Evolutionary conservation across 23 tunicate species (phyloP), one percentile per base, ranked within the genome.

Genomic region (Trididemnum clinides): DNA sequence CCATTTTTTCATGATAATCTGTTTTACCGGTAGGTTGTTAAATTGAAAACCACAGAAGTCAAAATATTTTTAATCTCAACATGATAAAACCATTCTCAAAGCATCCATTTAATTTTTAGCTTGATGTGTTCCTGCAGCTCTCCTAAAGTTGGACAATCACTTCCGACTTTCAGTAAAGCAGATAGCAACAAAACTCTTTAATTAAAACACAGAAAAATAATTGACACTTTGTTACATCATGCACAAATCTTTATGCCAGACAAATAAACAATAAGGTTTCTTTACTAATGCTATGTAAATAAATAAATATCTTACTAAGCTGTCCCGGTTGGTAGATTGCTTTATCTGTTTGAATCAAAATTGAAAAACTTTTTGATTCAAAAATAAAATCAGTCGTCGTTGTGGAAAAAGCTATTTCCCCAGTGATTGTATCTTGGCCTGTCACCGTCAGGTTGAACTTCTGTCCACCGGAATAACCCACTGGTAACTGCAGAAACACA

Each of bases 281-380:
- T n/a, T n/a, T n/a, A n/a, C n/a, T n/a, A n/a, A 15, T 7, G 54
- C 15, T 44, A 44, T 44, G 15, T 44, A 7, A 15, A 44, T 15
- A 7, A 7, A 15, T 44, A 62, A 4, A 6, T 4, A 54, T 0
- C 87, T 84, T 81, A 96, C 95, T 81, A 39, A 82, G 84, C 49
- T 96, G 88, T 12, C 96, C 96, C 2, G 99, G 93, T 73, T 91
- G 83, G 82, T 96, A 96, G 25, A 91, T 96, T 4, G 96, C 99
- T 70, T 96, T 96, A 50, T 96, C 99, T 22, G 96, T 91, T 85
- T 96, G 99, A 78, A 96, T 88, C 34, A 91, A 70, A 10, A 96
- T 90, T 1, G 92, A 84, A 1, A 88, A 71, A 34, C 92, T 44
- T 59, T 92, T 92, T 19, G 79, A 39, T 15, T 62, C 87, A 73